Evolutionary conservation across 2,888 invertebrate genomes (phyloP).

Genomic region (Sesamia inferens): DNA sequence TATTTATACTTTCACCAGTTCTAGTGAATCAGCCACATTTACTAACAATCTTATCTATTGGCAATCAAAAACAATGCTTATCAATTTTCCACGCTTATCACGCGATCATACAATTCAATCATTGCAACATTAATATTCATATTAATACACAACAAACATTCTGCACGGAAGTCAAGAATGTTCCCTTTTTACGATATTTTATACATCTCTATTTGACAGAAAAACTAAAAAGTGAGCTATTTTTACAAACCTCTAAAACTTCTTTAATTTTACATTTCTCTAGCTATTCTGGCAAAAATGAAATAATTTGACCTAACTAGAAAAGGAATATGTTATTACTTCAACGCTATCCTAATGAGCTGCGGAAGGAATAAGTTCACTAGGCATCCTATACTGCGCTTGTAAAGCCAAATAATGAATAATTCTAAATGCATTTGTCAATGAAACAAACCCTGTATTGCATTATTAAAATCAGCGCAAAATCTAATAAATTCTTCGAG

Average conservation of each 20-base stretch:
- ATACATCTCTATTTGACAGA: slow-evolving; percentile 2
- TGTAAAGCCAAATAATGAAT: slow-evolving; percentile 32
- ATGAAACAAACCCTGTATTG: slow-evolving; percentile 55
- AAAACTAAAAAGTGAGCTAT: slow-evolving; percentile 16
- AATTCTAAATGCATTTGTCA: slow-evolving; percentile 49
- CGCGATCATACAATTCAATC: slow-evolving; percentile 2
- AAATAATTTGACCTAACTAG: slow-evolving; percentile 35
- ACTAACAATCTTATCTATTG: slow-evolving; percentile 5
- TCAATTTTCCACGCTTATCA: neutral
- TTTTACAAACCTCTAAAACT: slow-evolving; percentile 25
- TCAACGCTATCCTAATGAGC: slow-evolving; percentile 18
- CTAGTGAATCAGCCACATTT: neutral
- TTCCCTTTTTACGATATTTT: neutral
- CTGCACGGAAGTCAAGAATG: neutral
- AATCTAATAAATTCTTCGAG: slow-evolving; percentile 44
- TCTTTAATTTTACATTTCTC: slow-evolving; percentile 21
- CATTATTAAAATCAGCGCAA: slow-evolving; percentile 35
- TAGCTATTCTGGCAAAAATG: slow-evolving; percentile 35
- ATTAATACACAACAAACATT: neutral
- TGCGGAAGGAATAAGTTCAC: slow-evolving; percentile 18
- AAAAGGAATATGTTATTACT: slow-evolving; percentile 19
- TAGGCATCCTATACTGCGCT: slow-evolving; percentile 20
- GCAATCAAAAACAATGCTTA: slow-evolving; percentile 3
- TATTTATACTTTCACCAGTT: too few relatives aligned
- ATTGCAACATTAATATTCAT: slow-evolving; percentile 8